Percentiles rank a stretch among this genome's conserved stretches.
Conservation (phyloP, 2,888 invertebrate species). For the Parnassius mnemosyne region DNA sequence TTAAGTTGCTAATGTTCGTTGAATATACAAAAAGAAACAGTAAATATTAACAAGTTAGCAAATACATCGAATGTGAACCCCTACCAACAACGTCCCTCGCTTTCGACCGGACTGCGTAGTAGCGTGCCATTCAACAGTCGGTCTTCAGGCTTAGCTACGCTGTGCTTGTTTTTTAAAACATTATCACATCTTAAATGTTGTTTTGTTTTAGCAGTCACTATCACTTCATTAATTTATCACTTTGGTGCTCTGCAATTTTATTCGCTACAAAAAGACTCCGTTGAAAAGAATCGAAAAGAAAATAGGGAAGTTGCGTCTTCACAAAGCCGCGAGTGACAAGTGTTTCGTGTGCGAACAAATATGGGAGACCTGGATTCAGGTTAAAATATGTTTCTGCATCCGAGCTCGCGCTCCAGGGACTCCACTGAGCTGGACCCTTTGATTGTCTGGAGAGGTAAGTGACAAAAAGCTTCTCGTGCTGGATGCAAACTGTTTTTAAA, state of each 20-base stretch:
- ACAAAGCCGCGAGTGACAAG: constrained; percentile 26
- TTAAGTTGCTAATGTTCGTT: constrained; percentile 5
- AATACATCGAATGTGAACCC: constrained; percentile 12
- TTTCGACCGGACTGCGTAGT: constrained; percentile 10
- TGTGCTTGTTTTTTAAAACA: constrained; percentile 30
- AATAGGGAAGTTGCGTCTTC: neutral
- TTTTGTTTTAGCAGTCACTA: too few species aligned
- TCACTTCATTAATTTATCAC: neutral
- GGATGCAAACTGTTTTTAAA: neutral
- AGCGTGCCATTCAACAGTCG: constrained; percentile 27
- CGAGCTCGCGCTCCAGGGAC: constrained; percentile 70
- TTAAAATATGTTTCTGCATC: constrained; percentile 76
- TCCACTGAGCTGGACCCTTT: constrained; percentile 70
- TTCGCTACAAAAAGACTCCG: too few species aligned
- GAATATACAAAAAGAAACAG: constrained; percentile 10
- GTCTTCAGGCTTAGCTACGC: constrained; percentile 36
- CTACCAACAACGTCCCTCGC: constrained; percentile 22
- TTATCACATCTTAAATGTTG: neutral
- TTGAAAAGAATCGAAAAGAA: too few species aligned
- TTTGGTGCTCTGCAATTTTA: neutral
- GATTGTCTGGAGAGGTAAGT: constrained; percentile 75
- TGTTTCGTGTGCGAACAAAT: constrained; percentile 55
- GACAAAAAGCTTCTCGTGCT: neutral
- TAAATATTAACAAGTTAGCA: constrained; percentile 9
- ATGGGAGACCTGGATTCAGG: constrained; percentile 74